phyloP scores from a whole-genome alignment of 2,113 vertebrate species.

The Apteryx owenii region DNA sequence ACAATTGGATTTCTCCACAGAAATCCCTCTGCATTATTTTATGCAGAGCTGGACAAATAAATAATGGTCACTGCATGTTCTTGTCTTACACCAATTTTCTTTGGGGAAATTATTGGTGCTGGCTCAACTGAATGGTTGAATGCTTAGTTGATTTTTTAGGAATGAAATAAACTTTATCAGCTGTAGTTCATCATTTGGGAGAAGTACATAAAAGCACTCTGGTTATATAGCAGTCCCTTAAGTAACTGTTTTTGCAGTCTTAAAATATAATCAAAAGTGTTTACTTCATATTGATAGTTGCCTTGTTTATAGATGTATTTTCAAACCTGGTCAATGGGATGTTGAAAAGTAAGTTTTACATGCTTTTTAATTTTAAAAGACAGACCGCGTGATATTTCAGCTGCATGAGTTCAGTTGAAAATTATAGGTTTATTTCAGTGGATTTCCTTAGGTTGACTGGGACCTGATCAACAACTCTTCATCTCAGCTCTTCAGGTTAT shows the following conservation, averaged over 20 bases:
- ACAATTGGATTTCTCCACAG: neutral
- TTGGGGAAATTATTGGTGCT: conserved; percentile 33
- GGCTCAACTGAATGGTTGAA: neutral
- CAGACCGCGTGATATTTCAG: neutral
- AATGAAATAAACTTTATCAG: neutral
- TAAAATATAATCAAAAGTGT: neutral
- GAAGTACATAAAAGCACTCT: neutral
- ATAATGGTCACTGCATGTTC: neutral
- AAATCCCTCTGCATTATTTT: conserved; percentile 23
- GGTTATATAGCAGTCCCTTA: neutral
- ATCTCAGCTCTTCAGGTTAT: neutral
- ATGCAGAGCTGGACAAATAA: conserved; percentile 25
- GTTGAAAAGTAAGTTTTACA: neutral
- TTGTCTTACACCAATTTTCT: conserved; percentile 3
- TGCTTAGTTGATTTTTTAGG: neutral
- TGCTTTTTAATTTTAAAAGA: neutral
- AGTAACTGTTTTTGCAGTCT: neutral
- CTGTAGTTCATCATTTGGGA: neutral
- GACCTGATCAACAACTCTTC: neutral
- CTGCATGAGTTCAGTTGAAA: neutral
- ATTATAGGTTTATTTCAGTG: neutral
- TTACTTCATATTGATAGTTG: neutral
- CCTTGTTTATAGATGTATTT: neutral
- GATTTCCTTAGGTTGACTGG: neutral
- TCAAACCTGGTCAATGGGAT: neutral